Percentiles rank a stretch among this genome's conserved stretches.
Evolutionary conservation across 2,113 vertebrate genomes (phyloP).

Genomic region (Tenrec ecaudatus): DNA sequence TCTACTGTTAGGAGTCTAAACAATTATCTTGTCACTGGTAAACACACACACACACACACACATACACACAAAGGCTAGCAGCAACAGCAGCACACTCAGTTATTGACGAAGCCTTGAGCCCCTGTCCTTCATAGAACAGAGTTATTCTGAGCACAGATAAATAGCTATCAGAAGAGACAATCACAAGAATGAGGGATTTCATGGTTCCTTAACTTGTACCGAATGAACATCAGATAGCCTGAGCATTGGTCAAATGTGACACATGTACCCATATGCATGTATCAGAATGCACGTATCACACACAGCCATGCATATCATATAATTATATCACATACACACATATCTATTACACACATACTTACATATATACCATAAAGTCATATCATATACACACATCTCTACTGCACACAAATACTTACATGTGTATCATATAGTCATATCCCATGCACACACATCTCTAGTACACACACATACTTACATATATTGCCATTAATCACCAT

Average conservation of each 20-base stretch:
- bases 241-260: too few species aligned
- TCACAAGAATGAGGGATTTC: neutral
- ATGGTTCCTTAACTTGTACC: neutral
- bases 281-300: too few species aligned
- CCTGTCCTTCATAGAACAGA: neutral
- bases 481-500: neutral
- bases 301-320: too few species aligned
- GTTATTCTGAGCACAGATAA: neutral
- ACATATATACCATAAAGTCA: too few species aligned
- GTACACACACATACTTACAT: too few species aligned
- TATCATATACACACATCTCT: too few species aligned
- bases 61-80: neutral
- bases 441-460: too few species aligned
- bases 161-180: constrained; percentile 24
- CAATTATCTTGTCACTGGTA: neutral
- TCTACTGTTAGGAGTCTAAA: neutral
- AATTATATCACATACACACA: too few species aligned
- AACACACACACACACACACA: neutral
- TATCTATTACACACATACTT: too few species aligned
- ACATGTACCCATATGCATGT: too few species aligned
- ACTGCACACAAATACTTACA: too few species aligned
- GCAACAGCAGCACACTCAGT: neutral
- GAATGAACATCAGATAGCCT: neutral
- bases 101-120: neutral
- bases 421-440: too few species aligned